phyloP scores from a whole-genome alignment of 2,797 vertebrate species.

The Austrolebias charrua region DNA sequence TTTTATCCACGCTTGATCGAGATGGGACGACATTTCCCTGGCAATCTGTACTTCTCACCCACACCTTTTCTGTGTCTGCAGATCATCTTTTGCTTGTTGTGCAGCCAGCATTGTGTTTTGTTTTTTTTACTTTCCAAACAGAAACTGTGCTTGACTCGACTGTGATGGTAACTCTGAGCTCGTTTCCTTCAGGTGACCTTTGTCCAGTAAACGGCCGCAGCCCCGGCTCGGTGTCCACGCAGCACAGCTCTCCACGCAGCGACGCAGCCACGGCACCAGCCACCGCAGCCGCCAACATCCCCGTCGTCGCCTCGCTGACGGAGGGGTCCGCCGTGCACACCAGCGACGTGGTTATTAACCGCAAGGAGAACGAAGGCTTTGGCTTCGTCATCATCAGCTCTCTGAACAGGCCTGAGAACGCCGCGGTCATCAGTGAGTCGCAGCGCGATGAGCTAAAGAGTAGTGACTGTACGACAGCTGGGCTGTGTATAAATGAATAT shows the following conservation, averaged over 20 bases:
- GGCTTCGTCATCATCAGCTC: constrained; percentile 99
- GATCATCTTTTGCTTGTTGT: not conserved
- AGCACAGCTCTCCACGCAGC: constrained; percentile 95
- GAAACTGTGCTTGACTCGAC: not conserved
- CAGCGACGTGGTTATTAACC: constrained; percentile 94
- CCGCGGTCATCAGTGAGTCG: constrained; percentile 90
- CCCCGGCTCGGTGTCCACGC: constrained; percentile 91
- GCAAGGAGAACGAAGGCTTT: constrained; percentile 97
- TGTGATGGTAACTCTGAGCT: not conserved
- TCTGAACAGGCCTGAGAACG: constrained; percentile 93
- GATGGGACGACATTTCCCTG: constrained; percentile 32
- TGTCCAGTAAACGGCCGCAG: constrained; percentile 95
- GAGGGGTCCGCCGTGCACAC: constrained; percentile 88
- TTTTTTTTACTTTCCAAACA: constrained; percentile 12
- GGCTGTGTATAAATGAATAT: no score
- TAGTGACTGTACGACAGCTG: no score
- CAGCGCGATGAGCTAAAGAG: not conserved
- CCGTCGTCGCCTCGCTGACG: constrained; percentile 76
- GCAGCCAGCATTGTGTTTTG: constrained; percentile 6
- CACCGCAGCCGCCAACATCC: constrained; percentile 74
- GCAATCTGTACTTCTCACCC: constrained; percentile 39
- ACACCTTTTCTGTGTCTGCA: constrained; percentile 26
- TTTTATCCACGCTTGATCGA: constrained; percentile 25
- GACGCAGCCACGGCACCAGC: constrained; percentile 85
- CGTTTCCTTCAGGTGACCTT: constrained; percentile 83